Conservation (phyloP, 2,888 invertebrate genomes). For the Entomobrya proxima region DNA sequence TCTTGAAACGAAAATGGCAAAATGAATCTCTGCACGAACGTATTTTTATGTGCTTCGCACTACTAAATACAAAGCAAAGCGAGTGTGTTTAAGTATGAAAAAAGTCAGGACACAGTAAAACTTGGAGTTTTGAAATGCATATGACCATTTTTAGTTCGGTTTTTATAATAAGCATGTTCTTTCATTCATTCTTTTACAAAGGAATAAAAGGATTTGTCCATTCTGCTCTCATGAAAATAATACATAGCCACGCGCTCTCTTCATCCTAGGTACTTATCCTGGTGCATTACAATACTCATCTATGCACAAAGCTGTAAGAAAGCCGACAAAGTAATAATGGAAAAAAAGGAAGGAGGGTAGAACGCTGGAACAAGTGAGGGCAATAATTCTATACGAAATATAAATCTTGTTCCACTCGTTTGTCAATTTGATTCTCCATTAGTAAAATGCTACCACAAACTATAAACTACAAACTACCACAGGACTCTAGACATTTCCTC, state of each 20-base stretch:
- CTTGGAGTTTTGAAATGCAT: neutral
- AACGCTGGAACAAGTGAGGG: constrained; percentile 54
- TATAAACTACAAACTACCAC: constrained; percentile 32
- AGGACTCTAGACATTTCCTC: neutral
- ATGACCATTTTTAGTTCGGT: neutral
- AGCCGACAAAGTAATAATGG: constrained; percentile 59
- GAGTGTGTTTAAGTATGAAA: constrained; percentile 3
- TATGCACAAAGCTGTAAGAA: constrained; percentile 31
- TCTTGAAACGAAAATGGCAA: constrained; percentile 50
- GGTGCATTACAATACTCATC: constrained; percentile 27
- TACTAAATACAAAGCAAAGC: neutral
- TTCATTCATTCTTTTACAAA: constrained; percentile 22
- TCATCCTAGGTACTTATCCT: neutral
- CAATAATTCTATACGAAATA: constrained; percentile 60
- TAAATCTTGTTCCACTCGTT: constrained; percentile 68
- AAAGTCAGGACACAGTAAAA: neutral
- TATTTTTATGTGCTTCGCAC: constrained; percentile 55
- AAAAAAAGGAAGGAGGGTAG: constrained; percentile 54
- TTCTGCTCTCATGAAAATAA: constrained; percentile 37
- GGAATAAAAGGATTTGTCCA: constrained; percentile 55
- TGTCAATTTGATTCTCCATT: constrained; percentile 68
- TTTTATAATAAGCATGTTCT: neutral
- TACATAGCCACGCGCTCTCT: too few relatives aligned
- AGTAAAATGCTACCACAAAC: constrained; percentile 66
- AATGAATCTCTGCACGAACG: constrained; percentile 66